Base-by-base conservation (phyloP, 2,888 invertebrate species). In the Clusia tigrina region DNA sequence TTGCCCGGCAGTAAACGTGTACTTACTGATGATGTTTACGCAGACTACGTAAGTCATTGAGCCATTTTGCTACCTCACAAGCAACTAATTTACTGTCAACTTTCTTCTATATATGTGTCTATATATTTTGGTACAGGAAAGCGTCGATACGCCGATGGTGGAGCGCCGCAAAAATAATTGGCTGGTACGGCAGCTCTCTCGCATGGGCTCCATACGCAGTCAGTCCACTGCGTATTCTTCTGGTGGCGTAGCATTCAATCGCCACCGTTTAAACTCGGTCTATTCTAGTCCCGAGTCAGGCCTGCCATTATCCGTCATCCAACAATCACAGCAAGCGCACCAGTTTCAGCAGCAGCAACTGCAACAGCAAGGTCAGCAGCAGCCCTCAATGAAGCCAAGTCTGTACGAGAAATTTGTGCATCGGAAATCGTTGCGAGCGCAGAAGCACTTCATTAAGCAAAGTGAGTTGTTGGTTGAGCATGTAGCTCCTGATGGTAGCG, bases 201-300 rank as follows among this genome's bases (percentile, higher is more conserved):
- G 93, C 71, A 92, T 94, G 90, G 94, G 94, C 1, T 94, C 94
- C 0, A 89, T 92, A 37, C 87, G 94, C 24, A 94, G 94, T 38
- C 91, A 93, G 1, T 93, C 93, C 0, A 94, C 94, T 0, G 92
- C 93, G 0, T 94, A 94, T 78, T 93, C 93, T 5, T 93, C 93
- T 1, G 87, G 87, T 2, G 89, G 89, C 12, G 71, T 80, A 66
- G 86, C 93, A 55, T 93, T 94, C 76, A 88, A 90, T 12, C 86
- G 93, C 60, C 90, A 91, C 72, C 88, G 93, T 0, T 90, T 91
- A 73, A 93, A 93, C 80, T 93, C 93, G 0, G 89, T 89, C 15
- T 89, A 89, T 76, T 88, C 89, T 15, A 88, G 87, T 69, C 90
- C 90, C 0, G 89, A 89, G 70, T 87, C 88, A 1, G 83, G 84